Conservation (phyloP, 2,113 vertebrate species). For the Pontoporia blainvillei region DNA sequence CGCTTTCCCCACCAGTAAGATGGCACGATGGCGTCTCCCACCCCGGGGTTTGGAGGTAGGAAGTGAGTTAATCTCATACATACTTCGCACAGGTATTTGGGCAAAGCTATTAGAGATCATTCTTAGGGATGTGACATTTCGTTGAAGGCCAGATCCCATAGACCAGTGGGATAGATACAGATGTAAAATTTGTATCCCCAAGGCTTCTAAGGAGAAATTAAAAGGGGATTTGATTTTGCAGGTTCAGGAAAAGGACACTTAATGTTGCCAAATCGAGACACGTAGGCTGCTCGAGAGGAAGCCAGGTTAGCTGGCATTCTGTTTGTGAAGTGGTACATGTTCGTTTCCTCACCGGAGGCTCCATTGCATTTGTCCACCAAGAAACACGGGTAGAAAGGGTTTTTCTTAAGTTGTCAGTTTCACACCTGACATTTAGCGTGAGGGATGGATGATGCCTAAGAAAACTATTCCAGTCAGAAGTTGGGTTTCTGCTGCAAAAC, state of each 20-base stretch:
- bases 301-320: background rate
- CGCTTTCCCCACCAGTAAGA: background rate
- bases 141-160: background rate
- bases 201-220: background rate
- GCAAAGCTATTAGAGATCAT: background rate
- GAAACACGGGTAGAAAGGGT: background rate
- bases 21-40: background rate
- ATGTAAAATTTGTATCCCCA: background rate
- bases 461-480: background rate
- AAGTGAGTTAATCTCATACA: background rate
- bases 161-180: background rate
- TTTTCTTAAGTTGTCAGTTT: background rate
- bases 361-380: background rate
- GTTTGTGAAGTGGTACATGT: background rate
- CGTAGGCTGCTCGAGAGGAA: background rate
- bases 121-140: background rate
- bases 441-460: background rate
- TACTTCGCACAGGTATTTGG: background rate
- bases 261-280: background rate
- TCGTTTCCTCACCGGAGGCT: background rate
- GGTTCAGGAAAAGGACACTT: background rate
- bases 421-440: background rate
- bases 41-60: background rate
- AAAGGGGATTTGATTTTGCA: background rate
- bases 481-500: conserved; percentile 23